phyloP scores from a whole-genome alignment of 2,797 vertebrate genomes.

The Liparis tanakae region DNA sequence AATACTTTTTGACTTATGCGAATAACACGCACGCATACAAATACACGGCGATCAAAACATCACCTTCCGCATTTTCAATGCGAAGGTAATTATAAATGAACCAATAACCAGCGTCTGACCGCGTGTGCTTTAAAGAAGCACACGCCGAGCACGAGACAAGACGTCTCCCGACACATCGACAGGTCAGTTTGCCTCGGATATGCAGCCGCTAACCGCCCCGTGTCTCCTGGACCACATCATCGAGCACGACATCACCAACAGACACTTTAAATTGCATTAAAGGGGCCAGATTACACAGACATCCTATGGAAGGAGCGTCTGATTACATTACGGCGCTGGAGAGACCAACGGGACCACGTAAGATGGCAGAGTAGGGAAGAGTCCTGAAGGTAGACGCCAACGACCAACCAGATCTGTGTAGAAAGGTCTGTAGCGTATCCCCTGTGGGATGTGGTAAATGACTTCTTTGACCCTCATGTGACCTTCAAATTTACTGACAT shows the following conservation, averaged over 20 bases:
- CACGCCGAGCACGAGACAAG: not conserved
- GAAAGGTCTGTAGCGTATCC: not conserved
- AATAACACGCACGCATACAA: too few relatives aligned
- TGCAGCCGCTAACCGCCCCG: slow-evolving; percentile 19
- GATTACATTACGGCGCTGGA: slow-evolving; percentile 27
- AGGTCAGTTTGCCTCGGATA: slow-evolving; percentile 30
- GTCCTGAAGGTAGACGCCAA: slow-evolving; percentile 15
- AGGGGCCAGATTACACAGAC: slow-evolving; percentile 16
- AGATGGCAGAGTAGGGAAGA: slow-evolving; percentile 5
- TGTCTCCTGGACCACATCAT: slow-evolving; percentile 50
- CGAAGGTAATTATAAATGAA: not conserved
- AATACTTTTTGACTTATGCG: too few relatives aligned
- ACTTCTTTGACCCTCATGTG: too few relatives aligned
- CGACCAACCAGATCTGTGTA: slow-evolving; percentile 1
- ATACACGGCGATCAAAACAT: too few relatives aligned
- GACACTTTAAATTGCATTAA: slow-evolving; percentile 48
- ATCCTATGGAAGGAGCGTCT: slow-evolving; percentile 30
- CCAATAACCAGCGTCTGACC: slow-evolving; percentile 8
- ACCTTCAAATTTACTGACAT: too few relatives aligned
- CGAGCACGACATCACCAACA: slow-evolving; percentile 7
- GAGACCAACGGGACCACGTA: slow-evolving; percentile 23
- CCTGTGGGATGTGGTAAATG: not conserved
- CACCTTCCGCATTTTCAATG: too few relatives aligned
- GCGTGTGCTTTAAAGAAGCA: not conserved
- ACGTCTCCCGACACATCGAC: slow-evolving; percentile 8